Percentiles rank a stretch among this genome's conserved stretches.
Evolutionary conservation across 2,113 vertebrate species (phyloP).

Genomic region (Protobothrops flavoviridis): DNA sequence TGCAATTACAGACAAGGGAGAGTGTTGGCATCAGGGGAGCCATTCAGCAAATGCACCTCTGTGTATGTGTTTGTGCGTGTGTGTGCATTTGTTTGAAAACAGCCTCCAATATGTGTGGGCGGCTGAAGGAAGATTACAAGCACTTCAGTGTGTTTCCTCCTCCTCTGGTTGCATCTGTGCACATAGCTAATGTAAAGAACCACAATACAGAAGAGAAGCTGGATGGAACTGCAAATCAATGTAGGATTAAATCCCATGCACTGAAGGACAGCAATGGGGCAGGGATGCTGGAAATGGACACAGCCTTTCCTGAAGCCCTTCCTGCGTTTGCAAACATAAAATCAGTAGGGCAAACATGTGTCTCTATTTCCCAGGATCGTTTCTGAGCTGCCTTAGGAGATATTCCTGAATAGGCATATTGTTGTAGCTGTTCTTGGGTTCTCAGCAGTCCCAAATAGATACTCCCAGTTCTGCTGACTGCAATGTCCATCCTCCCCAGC

Average conservation of each 20-base stretch:
- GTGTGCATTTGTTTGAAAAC: not conserved
- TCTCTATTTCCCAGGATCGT: not conserved
- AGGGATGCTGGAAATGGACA: not conserved
- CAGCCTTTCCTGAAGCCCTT: not conserved
- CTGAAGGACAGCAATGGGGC: not conserved
- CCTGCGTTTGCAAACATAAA: not conserved
- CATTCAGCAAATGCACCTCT: not conserved
- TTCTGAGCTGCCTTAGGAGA: not conserved
- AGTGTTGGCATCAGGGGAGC: not conserved
- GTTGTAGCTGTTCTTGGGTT: not conserved
- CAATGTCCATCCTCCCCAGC: not conserved
- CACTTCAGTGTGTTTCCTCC: not conserved
- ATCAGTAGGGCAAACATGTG: not conserved
- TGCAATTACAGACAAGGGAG: not conserved
- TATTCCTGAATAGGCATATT: not conserved
- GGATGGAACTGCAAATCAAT: not conserved
- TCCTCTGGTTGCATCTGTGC: not conserved
- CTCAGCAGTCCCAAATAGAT: not conserved
- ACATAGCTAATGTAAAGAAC: not conserved
- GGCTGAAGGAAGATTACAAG: not conserved
- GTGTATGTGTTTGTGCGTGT: not conserved
- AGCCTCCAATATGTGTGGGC: not conserved
- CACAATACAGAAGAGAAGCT: not conserved
- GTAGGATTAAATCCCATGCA: not conserved
- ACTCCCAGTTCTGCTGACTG: not conserved